A percentile compares a stretch with the other conserved stretches of the same genome.
These are phyloP conservation scores for Gallinago undulata DNA, from an alignment of 2,113 vertebrate species.

Conservation along the genomic window DNA sequence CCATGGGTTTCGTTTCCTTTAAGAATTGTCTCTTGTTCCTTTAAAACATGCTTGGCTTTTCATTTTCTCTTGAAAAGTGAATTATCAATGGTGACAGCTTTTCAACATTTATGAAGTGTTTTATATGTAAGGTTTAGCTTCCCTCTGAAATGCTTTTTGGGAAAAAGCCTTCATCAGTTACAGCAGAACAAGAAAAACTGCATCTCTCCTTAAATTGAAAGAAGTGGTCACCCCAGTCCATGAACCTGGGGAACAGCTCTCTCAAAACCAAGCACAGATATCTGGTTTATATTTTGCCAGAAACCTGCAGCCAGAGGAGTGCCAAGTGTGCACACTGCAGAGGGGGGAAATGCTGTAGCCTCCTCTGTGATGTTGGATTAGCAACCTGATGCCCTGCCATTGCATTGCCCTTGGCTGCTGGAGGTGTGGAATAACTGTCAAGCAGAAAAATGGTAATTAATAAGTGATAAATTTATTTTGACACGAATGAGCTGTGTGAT, in stretches of 20 bases:
- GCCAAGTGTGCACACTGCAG: neutral
- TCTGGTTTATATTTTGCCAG: neutral
- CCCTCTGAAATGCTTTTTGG: neutral
- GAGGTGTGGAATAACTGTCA: neutral
- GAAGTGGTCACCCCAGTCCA: neutral
- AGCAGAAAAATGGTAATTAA: neutral
- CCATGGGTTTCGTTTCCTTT: neutral
- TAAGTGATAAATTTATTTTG: constrained; percentile 1
- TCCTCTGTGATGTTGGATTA: neutral
- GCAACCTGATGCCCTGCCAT: neutral
- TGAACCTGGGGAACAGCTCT: neutral
- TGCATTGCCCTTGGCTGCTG: neutral
- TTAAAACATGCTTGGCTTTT: neutral
- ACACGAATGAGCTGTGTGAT: neutral
- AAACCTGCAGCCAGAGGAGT: neutral
- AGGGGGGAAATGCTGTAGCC: neutral
- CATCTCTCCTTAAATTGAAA: neutral
- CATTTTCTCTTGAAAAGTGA: neutral
- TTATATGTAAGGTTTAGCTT: neutral
- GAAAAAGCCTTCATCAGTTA: neutral
- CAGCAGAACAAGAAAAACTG: neutral
- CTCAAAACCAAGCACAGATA: neutral
- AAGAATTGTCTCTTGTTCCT: neutral
- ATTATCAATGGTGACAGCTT: neutral
- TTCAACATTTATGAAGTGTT: neutral